These are phyloP conservation scores for Brachionus koreanus DNA, from an alignment of 1,140 invertebrate genomes.

Conservation along the genomic window DNA sequence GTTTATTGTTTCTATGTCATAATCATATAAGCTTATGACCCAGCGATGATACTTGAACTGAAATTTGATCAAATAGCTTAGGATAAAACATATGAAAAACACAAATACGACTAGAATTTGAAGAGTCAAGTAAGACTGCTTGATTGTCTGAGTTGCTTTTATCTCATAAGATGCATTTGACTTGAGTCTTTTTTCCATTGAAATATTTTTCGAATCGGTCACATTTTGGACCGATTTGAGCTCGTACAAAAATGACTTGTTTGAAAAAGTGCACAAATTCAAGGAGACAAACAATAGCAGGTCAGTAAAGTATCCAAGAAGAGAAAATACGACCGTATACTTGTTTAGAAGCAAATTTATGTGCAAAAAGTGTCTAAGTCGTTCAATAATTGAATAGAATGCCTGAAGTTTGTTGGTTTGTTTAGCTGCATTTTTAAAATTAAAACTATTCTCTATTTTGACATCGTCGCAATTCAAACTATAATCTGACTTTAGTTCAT, in stretches of 20 bases:
- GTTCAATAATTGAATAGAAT: not conserved
- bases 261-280: conserved; percentile 22
- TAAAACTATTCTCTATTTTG: not conserved
- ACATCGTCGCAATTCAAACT: not conserved
- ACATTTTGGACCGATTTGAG: not conserved
- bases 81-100: conserved; percentile 37
- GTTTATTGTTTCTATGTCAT: not conserved
- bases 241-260: conserved; percentile 12
- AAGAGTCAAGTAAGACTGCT: conserved; percentile 21
- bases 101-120: conserved; percentile 33
- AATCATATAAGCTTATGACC: conserved; percentile 20
- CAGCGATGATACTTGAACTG: conserved; percentile 40
- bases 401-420: not conserved
- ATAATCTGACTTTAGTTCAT: not conserved
- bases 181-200: not conserved
- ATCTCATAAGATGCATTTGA: not conserved
- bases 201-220: not conserved
- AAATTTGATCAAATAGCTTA: conserved; percentile 41
- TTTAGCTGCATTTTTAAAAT: not conserved
- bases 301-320: conserved; percentile 13
- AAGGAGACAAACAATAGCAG: not conserved
- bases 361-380: conserved; percentile 22
- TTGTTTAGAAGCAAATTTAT: conserved; percentile 29
- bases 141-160: not conserved
- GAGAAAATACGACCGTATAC: not conserved